Evolutionary conservation across 2,888 invertebrate species (phyloP), one percentile per base, ranked within the genome.

Genomic region (Xestia sexstrigata): DNA sequence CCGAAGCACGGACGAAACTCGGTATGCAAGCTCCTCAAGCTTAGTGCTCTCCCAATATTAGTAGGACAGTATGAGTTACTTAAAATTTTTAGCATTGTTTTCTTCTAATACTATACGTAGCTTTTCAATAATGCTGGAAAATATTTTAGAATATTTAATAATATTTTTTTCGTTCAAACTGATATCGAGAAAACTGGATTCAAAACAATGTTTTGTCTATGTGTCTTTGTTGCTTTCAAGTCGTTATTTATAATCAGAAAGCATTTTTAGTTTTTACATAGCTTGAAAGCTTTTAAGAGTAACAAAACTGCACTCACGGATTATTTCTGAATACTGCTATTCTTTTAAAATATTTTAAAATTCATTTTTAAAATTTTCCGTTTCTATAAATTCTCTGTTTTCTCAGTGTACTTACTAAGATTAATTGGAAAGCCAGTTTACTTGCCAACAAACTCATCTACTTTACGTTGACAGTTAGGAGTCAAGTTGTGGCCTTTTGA

Each of bases 361-460:
- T 52, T 15, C 15, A 7, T 58, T 26, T 23, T 23, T 8, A 15
- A 15, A 49, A 13, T 52, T 42, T 26, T 26, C 58, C 0, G 23
- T 70, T 55, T 45, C 11, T 23, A 17, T 52, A 42, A 52, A 23
- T 71, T 23, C 35, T 8, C 26, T 13, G 23, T 26, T 8, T 49
- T 9, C 8, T 26, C 35, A 35, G 15, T 20, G 4, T 52, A 60
- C 45, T 79, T 35, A 52, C 26, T n/a, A 47, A 17, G 35, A 79
- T 74, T 82, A 79, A 82, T 81, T 70, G 55, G 42, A 71, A 42
- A 49, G 68, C 26, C 76, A 69, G 76, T 30, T 58, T 11, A 63
- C 58, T 76, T 82, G 82, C 79, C 65, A 82, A 60, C 49, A 70
- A 81, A 71, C 78, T 77, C 42, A 26, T 70, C 42, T 35, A 42